Base-by-base conservation (phyloP, 2,888 invertebrate genomes). In the Drosophila putrida region DNA sequence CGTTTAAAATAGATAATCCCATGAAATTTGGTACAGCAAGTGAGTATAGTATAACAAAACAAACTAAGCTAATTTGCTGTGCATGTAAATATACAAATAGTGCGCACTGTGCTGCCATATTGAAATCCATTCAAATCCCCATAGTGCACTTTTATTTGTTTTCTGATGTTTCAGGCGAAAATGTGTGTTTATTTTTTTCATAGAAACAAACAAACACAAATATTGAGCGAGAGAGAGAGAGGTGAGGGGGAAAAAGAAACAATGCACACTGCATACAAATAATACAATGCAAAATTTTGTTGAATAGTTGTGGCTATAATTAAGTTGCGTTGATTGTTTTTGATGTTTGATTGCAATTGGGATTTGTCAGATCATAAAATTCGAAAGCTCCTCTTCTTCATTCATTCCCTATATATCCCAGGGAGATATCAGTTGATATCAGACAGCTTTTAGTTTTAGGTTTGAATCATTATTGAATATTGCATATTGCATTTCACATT, bases 401-500 rank as follows among this genome's bases (percentile, higher is more conserved):
- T n/a, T n/a, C n/a, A n/a, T n/a, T n/a, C 36, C 33, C 39, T 8
- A 4, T 15, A 8, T 25, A 38, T 25, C 55, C 20, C 11, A 6
- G 25, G 20, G 13, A 20, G 11, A 5, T 11, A 43, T 20, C 20
- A 10, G 43, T 8, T 31, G 28, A 43, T 25, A 43, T 25, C 3
- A 43, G 43, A 39, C 39, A 39, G 39, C 15, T 31, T 33, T 25
- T 27, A 13, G 13, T 33, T n/a, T 41, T 33, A 4, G 15, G 15
- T 27, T 47, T 62, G 49, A 46, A 60, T 50, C n/a, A 39, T 28
- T 38, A 55, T 68, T 66, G 54, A 36, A 50, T 35, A 46, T 60
- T 51, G 44, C 60, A 54, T 71, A 59, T 78, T 78, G 71, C 71
- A 68, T 62, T 64, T 80, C 68, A 51, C 70, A 67, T 71, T 71